A percentile compares a stretch with the other conserved stretches of the same genome.
Conservation (phyloP, 2,797 vertebrate species). For the Esox lucius region DNA sequence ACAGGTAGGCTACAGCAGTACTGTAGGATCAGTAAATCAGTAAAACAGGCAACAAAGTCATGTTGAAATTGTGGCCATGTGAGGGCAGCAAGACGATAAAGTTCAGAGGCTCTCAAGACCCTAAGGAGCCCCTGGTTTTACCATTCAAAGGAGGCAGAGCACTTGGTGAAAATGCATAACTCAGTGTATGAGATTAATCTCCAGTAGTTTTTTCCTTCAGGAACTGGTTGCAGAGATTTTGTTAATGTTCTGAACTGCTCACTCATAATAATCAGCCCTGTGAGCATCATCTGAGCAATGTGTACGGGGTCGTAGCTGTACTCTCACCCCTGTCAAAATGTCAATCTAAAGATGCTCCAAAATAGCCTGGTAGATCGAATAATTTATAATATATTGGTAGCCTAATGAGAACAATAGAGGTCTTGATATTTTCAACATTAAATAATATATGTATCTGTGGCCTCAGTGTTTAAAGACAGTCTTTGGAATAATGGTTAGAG, state of each 20-base stretch:
- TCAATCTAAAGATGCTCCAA: slow-evolving; percentile 9
- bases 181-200: not conserved
- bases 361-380: slow-evolving; percentile 45
- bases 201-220: not conserved
- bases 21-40: not conserved
- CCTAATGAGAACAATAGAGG: slow-evolving; percentile 9
- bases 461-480: slow-evolving; percentile 47
- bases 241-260: slow-evolving; percentile 44
- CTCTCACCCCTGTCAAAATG: slow-evolving; percentile 20
- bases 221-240: slow-evolving; percentile 25
- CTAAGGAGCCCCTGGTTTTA: slow-evolving; percentile 15
- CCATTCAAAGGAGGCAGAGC: slow-evolving; percentile 40
- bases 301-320: slow-evolving; percentile 15
- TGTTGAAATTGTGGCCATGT: slow-evolving; percentile 41
- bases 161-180: slow-evolving; percentile 34
- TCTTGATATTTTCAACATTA: slow-evolving; percentile 62
- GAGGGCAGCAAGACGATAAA: slow-evolving; percentile 19
- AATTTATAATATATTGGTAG: not conserved
- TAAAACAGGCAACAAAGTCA: slow-evolving; percentile 36
- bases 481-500: slow-evolving; percentile 57
- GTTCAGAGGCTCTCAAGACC: slow-evolving; percentile 12
- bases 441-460: slow-evolving; percentile 34
- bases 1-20: slow-evolving; percentile 3
- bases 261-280: slow-evolving; percentile 32
- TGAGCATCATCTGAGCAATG: slow-evolving; percentile 9